Evolutionary conservation across 2,113 vertebrate species (phyloP), one percentile per base, ranked within the genome.

Genomic region (Addax nasomaculatus): DNA sequence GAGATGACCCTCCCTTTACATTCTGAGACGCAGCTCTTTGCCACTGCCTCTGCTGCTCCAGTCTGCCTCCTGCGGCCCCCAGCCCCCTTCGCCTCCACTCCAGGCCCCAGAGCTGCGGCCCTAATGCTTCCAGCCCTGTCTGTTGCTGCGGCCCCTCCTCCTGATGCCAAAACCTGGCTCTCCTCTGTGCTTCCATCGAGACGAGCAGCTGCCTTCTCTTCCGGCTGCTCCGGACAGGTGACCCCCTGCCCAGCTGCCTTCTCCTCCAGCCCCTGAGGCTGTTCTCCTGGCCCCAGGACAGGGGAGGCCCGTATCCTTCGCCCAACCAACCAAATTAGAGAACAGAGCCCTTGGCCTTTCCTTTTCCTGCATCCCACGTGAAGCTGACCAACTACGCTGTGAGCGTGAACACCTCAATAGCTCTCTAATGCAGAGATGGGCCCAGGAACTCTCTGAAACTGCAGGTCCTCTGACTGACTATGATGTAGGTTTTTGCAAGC

Each of bases 231-330:
- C 25, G 4, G n/a, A 21, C 29, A 2, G 21, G 16, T 19, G 58
- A 57, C 6, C 21, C 6, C 45, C 9, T 13, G 15, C 17, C 36
- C 47, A 11, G 15, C 43, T 43, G 5, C 3, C 19, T 3, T 39
- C 60, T 55, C n/a, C 60, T 6, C 14, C n/a, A 6, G 11, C 43
- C 16, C 0, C 55, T n/a, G n/a, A 45, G 9, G 17, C 29, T 3
- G 13, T 27, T 14, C 45, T 64, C 27, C 53, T 19, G 62, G 36
- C 6, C 55, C 36, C 2, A 3, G 45, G 70, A 60, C 27, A 17
- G 33, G 12, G 10, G 25, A 27, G 0, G 21, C 14, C 49, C 29
- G 3, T 12, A 4, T 14, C 29, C n/a, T n/a, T 17, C 1, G 3
- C n/a, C 17, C 53, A 19, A 14, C 36, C 9, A 7, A 23, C 29